phyloP scores from a whole-genome alignment of 2,888 invertebrate species.

The Nasonovia ribisnigri region DNA sequence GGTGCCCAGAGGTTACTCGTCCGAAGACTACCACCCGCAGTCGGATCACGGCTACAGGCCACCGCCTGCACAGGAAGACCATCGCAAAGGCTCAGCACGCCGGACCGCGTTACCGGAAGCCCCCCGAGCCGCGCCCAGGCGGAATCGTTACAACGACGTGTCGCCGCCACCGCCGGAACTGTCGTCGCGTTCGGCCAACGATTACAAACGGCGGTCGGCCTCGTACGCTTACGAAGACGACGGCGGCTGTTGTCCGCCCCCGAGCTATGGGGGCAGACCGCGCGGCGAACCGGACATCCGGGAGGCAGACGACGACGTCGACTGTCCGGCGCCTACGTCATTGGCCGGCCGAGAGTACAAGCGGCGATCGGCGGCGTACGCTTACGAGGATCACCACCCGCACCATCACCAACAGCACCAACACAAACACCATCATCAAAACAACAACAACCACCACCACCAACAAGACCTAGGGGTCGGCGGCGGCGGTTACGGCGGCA shows the following conservation, averaged over 20 bases:
- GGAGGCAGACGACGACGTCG: not conserved
- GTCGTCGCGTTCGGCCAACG: conserved; percentile 16
- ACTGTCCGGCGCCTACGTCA: not conserved
- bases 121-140: conserved; percentile 56
- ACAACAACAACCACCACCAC: not conserved
- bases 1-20: conserved; percentile 60
- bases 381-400: conserved; percentile 41
- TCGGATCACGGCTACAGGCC: conserved; percentile 68
- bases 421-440: not conserved
- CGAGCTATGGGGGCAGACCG: not conserved
- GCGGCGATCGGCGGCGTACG: conserved; percentile 39
- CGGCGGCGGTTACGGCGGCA: conserved; percentile 16
- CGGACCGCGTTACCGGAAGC: conserved; percentile 8
- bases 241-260: not conserved
- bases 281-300: conserved; percentile 8
- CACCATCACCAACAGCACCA: not conserved
- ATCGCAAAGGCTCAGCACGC: conserved; percentile 42
- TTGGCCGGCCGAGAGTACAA: conserved; percentile 28
- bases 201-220: conserved; percentile 54
- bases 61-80: conserved; percentile 29
- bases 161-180: not conserved
- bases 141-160: conserved; percentile 43
- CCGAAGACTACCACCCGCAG: conserved; percentile 66
- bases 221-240: conserved; percentile 53
- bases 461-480: conserved; percentile 2